Percentiles rank a stretch among this genome's conserved stretches.
Conservation (phyloP, 2,113 vertebrate species). For the Takifugu bimaculatus region DNA sequence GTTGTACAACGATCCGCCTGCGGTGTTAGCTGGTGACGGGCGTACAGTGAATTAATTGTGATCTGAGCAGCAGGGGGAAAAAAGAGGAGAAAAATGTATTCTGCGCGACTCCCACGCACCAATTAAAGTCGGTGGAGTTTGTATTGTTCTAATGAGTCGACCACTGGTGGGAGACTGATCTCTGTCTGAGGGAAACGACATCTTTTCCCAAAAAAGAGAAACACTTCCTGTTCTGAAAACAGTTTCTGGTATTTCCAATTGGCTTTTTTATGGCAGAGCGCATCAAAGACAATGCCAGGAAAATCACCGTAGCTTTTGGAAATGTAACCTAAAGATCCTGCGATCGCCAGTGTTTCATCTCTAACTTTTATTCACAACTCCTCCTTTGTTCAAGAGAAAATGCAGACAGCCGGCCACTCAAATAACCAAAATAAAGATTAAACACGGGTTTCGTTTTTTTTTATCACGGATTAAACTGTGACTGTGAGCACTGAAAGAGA, state of each 20-base stretch:
- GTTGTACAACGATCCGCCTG: no score
- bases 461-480: constrained; percentile 25
- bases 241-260: constrained; percentile 14
- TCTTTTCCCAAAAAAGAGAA: background rate
- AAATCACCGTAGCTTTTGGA: background rate
- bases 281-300: background rate
- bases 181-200: background rate
- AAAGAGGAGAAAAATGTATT: no score
- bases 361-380: no score
- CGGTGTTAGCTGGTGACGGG: no score
- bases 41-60: no score
- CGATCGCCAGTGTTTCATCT: background rate
- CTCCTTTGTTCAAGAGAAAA: no score
- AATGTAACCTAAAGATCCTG: constrained; percentile 17
- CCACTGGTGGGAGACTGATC: background rate
- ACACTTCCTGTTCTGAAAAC: background rate
- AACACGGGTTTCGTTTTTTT: constrained; percentile 21
- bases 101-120: background rate
- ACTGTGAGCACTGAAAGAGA: background rate
- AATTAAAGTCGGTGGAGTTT: background rate
- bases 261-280: background rate
- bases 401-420: background rate
- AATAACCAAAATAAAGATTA: constrained; percentile 1
- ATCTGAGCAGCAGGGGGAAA: no score
- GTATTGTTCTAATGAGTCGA: background rate